Evolutionary conservation across 2,888 invertebrate genomes (phyloP), one percentile per base, ranked within the genome.

Genomic region (Vanessa cardui): DNA sequence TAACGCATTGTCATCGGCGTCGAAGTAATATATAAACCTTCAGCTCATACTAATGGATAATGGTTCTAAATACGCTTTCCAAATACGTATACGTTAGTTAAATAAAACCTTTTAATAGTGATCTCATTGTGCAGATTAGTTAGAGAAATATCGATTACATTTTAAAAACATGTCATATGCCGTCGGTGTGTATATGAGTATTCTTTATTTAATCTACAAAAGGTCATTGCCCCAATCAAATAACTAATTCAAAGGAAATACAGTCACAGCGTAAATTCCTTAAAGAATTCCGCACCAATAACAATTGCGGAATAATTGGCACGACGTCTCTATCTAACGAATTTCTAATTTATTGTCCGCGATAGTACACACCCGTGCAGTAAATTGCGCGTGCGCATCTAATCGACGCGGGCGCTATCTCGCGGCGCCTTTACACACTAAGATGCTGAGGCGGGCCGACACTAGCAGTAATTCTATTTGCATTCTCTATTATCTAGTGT

Each of bases 291-390:
- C 75, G 70, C 73, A 76, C 74, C 73, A 74, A 74, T 68, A 73
- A 73, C 73, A 70, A 72, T 72, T 72, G 70, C 69, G 75, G 79
- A 81, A 90, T 92, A 92, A 92, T 92, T 92, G 91, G 89, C 87
- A 84, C 79, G 77, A 88, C 88, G 86, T 87, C 90, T 91, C 84
- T 92, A 92, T 92, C 92, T 92, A 90, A 89, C 90, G 87, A 91
- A 92, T 90, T 90, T 90, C 90, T 90, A 92, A 92, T 92, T 91
- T 92, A 92, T 88, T 81, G 88, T 83, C 81, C 78, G 83, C 85
- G 90, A 91, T 91, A 90, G 81, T 75, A 46, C 81, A 78, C 83
- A 78, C 79, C 80, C 80, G 82, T 62, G 88, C 87, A 82, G 88
- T 90, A 91, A 91, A 91, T 91, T 84, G 80, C 85, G 86, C 50